Percentiles rank a stretch among this genome's conserved stretches.
These are phyloP conservation scores for Nerophis lumbriciformis DNA, from an alignment of 2,113 vertebrate genomes.

Conservation along the genomic window DNA sequence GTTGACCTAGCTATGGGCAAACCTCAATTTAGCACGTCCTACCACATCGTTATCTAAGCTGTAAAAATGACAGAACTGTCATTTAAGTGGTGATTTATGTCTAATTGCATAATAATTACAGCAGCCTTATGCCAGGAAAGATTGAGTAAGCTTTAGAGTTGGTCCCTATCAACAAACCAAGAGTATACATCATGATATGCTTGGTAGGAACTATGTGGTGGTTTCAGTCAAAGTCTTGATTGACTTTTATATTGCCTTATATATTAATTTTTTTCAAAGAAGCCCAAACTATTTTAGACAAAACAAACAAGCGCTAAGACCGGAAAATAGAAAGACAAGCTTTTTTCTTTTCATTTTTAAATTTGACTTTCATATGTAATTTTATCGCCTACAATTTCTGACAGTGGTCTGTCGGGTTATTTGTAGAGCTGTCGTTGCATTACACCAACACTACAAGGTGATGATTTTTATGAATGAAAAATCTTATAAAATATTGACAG, in stretches of 20 bases:
- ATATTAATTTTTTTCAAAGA: background rate
- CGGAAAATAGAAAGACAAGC: background rate
- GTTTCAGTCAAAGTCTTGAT: no score
- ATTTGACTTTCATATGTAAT: constrained; percentile 21
- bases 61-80: background rate
- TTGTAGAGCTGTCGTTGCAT: constrained; percentile 1
- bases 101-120: constrained; percentile 12
- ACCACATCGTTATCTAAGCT: background rate
- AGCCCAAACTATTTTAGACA: background rate
- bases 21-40: background rate
- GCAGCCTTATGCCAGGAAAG: background rate
- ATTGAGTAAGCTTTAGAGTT: background rate
- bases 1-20: constrained; percentile 27
- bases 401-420: background rate
- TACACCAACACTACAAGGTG: background rate
- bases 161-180: background rate
- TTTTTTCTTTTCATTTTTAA: background rate
- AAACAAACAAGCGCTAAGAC: no score
- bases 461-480: background rate
- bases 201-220: background rate
- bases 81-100: background rate
- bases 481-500: background rate
- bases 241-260: background rate
- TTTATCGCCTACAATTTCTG: background rate
- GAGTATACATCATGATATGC: background rate